Evolutionary conservation across 2,888 invertebrate genomes (phyloP).

Genomic region (Merodon equestris): DNA sequence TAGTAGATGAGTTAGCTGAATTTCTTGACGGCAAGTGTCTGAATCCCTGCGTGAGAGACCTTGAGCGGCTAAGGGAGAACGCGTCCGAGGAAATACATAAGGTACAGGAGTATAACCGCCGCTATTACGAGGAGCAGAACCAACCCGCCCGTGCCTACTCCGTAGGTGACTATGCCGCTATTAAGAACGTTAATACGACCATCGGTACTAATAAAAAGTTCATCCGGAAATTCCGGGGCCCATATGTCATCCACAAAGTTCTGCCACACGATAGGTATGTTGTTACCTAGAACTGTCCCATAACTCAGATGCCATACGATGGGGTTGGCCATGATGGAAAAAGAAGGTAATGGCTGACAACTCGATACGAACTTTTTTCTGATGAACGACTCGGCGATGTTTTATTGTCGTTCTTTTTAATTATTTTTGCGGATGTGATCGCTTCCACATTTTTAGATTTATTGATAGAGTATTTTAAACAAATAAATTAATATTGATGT

Average conservation of each 20-base stretch:
- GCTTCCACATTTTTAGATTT: too few species aligned
- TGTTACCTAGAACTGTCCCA: not conserved
- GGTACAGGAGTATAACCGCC: constrained; percentile 19
- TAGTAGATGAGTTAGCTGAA: constrained; percentile 59
- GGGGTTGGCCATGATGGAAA: too few species aligned
- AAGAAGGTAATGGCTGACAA: too few species aligned
- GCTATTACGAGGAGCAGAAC: not conserved
- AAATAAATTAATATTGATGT: too few species aligned
- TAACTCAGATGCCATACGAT: not conserved
- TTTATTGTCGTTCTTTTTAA: too few species aligned
- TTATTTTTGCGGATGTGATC: too few species aligned
- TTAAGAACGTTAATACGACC: not conserved
- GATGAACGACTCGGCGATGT: too few species aligned
- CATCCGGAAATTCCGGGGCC: not conserved
- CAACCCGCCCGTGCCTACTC: not conserved
- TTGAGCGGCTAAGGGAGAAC: not conserved
- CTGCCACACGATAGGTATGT: constrained; percentile 2
- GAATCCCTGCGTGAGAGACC: not conserved
- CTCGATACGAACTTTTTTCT: too few species aligned
- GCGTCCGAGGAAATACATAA: constrained; percentile 2
- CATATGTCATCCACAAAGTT: not conserved
- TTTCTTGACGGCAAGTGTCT: constrained; percentile 15
- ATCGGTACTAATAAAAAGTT: constrained; percentile 5
- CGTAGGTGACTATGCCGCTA: not conserved
- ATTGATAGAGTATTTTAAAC: too few species aligned